These are phyloP conservation scores for Ondatra zibethicus DNA, from an alignment of 2,113 vertebrate species.

Conservation along the genomic window DNA sequence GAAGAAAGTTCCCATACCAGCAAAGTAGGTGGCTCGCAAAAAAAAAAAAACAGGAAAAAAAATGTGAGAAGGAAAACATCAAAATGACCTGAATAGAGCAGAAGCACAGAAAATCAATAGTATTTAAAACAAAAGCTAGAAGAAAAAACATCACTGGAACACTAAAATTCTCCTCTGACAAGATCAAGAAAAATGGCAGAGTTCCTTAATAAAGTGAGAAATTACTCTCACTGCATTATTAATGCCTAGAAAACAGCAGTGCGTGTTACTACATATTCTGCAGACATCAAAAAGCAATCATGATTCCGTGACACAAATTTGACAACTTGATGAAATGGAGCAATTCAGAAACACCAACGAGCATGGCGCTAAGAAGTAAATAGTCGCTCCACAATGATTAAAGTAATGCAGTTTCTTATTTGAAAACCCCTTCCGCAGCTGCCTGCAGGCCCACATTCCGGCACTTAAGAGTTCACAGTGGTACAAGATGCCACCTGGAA, in stretches of 20 bases:
- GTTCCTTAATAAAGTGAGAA: constrained; percentile 25
- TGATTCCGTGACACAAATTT: not conserved
- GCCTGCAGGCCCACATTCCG: not conserved
- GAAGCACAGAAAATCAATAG: not conserved
- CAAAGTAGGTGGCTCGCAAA: too few relatives aligned
- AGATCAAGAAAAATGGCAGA: not conserved
- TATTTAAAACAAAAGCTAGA: not conserved
- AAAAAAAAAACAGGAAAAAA: not conserved
- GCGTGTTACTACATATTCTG: not conserved
- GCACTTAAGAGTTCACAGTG: not conserved
- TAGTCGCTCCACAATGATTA: not conserved
- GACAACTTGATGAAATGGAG: not conserved
- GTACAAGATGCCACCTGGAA: not conserved
- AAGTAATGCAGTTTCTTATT: constrained; percentile 8
- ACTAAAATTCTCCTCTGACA: not conserved
- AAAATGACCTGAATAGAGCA: not conserved
- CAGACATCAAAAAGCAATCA: not conserved
- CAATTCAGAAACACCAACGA: not conserved
- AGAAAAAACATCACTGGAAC: not conserved
- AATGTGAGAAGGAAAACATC: not conserved
- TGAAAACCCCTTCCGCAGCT: constrained; percentile 19
- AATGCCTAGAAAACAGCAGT: not conserved
- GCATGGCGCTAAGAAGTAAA: not conserved
- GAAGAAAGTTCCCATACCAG: not conserved
- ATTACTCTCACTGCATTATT: not conserved